A percentile compares a stretch with the other conserved stretches of the same genome.
These are phyloP conservation scores for Drosophila cardini DNA, from an alignment of 1,140 invertebrate species.

Conservation along the genomic window DNA sequence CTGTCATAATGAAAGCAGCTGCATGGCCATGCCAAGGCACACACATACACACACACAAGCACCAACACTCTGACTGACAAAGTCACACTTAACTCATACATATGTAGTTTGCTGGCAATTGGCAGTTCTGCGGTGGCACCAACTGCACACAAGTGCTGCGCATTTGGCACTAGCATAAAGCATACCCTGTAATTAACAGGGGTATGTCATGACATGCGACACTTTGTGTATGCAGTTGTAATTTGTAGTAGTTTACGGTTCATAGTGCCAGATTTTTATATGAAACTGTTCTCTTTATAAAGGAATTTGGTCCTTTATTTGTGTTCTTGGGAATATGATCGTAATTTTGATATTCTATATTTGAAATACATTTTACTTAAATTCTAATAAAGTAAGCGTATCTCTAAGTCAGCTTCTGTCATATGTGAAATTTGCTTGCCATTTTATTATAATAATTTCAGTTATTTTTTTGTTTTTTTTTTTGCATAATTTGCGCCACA, in stretches of 20 bases:
- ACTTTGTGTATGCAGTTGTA: not conserved
- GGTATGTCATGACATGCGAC: not conserved
- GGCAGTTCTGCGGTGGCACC: slow-evolving; percentile 67
- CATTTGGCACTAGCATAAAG: slow-evolving; percentile 52
- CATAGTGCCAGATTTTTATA: no score
- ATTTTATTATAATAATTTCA: slow-evolving; percentile 52
- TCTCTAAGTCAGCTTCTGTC: not conserved
- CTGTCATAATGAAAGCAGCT: slow-evolving; percentile 70
- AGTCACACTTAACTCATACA: slow-evolving; percentile 6
- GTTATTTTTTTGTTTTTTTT: slow-evolving; percentile 41
- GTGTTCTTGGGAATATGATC: no score
- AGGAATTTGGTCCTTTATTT: no score
- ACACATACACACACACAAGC: slow-evolving; percentile 29
- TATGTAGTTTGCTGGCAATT: slow-evolving; percentile 56
- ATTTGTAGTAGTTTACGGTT: no score
- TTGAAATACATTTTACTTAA: no score
- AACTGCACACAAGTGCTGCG: slow-evolving; percentile 74
- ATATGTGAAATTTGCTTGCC: not conserved
- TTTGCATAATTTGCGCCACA: slow-evolving; percentile 66
- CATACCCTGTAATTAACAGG: slow-evolving; percentile 33
- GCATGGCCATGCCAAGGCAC: slow-evolving; percentile 39
- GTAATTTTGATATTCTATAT: no score
- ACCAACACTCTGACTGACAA: slow-evolving; percentile 18
- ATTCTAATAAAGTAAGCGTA: no score
- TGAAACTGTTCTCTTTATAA: no score